Evolutionary conservation across 1,140 invertebrate genomes (phyloP).

Genomic region (Nasonia giraulti): DNA sequence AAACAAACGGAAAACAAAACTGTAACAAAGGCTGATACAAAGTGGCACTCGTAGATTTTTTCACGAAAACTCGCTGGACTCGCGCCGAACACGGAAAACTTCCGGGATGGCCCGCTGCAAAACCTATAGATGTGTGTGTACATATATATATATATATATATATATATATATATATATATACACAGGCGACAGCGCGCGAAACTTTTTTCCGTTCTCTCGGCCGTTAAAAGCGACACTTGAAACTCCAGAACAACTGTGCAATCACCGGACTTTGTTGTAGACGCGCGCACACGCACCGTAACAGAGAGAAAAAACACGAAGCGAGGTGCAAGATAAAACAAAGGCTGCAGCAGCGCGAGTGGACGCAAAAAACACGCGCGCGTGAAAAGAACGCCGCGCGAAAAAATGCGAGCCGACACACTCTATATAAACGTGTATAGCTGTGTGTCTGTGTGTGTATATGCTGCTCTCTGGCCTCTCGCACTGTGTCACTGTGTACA

Average conservation of each 20-base stretch:
- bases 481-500: too few relatives aligned
- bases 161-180: too few relatives aligned
- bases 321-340: not conserved
- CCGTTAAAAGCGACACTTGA: slow-evolving; percentile 1
- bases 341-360: not conserved
- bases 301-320: not conserved
- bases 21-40: not conserved
- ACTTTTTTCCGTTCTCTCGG: not conserved
- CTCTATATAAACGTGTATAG: too few relatives aligned
- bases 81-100: not conserved
- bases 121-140: too few relatives aligned
- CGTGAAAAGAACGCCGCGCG: not conserved
- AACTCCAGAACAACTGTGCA: slow-evolving; percentile 12
- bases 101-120: too few relatives aligned
- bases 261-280: not conserved
- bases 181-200: not conserved
- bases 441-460: too few relatives aligned
- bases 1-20: slow-evolving; percentile 4
- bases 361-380: not conserved
- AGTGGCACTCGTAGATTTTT: slow-evolving; percentile 19
- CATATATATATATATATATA: too few relatives aligned
- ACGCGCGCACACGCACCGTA: not conserved
- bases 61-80: not conserved
- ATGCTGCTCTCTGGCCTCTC: too few relatives aligned
- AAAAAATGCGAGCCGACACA: not conserved